These are phyloP conservation scores for Stichodactyla mertensii DNA, from an alignment of 64 coral and sea anemone genomes.

Conservation along the genomic window DNA sequence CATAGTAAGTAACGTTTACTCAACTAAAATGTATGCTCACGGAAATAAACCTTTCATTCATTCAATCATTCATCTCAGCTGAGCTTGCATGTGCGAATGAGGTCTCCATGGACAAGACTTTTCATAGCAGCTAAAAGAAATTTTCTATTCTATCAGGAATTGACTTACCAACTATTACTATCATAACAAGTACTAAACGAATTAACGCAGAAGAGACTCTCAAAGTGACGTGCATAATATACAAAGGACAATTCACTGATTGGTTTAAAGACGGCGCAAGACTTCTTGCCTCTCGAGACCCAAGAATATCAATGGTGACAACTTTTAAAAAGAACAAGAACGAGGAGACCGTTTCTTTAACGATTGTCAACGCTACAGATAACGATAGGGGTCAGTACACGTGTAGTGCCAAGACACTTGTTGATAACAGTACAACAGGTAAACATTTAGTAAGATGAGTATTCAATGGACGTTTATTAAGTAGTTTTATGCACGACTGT, in stretches of 20 bases:
- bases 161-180: not conserved
- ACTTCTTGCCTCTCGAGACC: not conserved
- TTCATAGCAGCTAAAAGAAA: not conserved
- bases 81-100: no score
- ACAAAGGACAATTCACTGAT: not conserved
- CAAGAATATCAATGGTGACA: not conserved
- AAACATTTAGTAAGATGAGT: not conserved
- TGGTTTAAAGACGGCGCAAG: not conserved
- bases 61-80: no score
- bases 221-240: not conserved
- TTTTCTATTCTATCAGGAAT: not conserved
- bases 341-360: slow-evolving; percentile 2
- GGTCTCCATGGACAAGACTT: not conserved
- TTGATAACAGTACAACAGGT: not conserved
- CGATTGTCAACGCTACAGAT: not conserved
- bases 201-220: slow-evolving; percentile 1
- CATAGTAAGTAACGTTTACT: not conserved
- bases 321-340: not conserved
- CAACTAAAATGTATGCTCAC: no score
- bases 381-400: not conserved
- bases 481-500: no score
- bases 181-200: not conserved
- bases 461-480: no score
- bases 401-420: not conserved
- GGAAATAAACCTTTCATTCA: no score